Conservation (phyloP, 2,888 invertebrate species). For the Eristalis intricaria region DNA sequence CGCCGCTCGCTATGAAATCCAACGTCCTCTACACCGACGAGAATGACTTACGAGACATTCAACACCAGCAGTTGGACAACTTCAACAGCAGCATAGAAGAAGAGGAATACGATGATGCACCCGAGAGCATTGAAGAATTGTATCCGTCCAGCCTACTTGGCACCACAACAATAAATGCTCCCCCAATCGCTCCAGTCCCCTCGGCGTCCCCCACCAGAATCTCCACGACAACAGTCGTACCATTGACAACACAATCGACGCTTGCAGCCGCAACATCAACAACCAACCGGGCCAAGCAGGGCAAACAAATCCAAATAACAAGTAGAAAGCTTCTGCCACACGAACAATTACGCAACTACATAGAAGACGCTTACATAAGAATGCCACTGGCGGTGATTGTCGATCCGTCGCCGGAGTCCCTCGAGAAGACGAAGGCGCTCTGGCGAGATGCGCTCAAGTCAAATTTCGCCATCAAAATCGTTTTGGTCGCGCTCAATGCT, state of each 20-base stretch:
- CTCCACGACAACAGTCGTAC: constrained; percentile 57
- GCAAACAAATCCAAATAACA: constrained; percentile 78
- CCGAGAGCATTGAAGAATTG: constrained; percentile 66
- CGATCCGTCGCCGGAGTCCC: constrained; percentile 79
- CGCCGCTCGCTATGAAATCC: constrained; percentile 66
- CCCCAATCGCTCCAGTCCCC: constrained; percentile 36
- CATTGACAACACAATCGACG: constrained; percentile 52
- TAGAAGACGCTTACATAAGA: constrained; percentile 81
- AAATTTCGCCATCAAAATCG: constrained; percentile 80
- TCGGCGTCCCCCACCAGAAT: constrained; percentile 50
- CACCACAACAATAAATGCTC: constrained; percentile 51
- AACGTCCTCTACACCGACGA: constrained; percentile 74
- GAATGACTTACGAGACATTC: constrained; percentile 66
- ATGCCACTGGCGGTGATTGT: constrained; percentile 81
- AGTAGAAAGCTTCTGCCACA: constrained; percentile 78
- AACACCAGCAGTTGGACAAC: constrained; percentile 68
- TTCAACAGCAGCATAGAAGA: constrained; percentile 76
- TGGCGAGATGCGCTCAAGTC: constrained; percentile 80
- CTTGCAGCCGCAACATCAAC: constrained; percentile 70
- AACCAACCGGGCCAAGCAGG: constrained; percentile 75
- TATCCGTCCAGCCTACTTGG: constrained; percentile 57
- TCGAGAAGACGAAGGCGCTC: constrained; percentile 79
- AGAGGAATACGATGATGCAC: constrained; percentile 76
- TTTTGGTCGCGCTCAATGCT: constrained; percentile 80
- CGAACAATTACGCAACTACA: constrained; percentile 80